These are phyloP conservation scores for Drosophila virilis DNA, from an alignment of 1,140 invertebrate genomes.

Conservation along the genomic window DNA sequence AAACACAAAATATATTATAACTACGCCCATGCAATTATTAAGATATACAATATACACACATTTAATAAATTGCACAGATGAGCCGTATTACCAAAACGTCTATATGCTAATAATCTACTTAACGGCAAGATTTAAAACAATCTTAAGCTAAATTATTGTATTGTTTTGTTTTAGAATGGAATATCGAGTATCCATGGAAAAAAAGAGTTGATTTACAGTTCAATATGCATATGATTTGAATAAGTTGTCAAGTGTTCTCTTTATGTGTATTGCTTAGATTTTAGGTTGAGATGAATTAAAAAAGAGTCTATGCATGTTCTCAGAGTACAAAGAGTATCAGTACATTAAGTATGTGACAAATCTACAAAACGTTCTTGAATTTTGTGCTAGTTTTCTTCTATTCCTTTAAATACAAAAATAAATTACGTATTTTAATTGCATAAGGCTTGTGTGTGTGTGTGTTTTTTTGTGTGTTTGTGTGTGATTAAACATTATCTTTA, in stretches of 20 bases:
- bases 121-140: slow-evolving; percentile 80
- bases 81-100: slow-evolving; percentile 46
- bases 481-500: slow-evolving; percentile 67
- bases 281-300: slow-evolving; percentile 41
- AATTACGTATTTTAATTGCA: slow-evolving; percentile 82
- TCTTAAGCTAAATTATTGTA: slow-evolving; percentile 70
- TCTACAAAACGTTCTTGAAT: slow-evolving; percentile 66
- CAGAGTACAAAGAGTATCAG: slow-evolving; percentile 25
- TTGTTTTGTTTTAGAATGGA: slow-evolving; percentile 53
- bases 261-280: slow-evolving; percentile 28
- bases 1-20: slow-evolving; percentile 44
- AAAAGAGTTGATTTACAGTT: slow-evolving; percentile 38
- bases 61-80: slow-evolving; percentile 57
- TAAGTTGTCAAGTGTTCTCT: slow-evolving; percentile 7
- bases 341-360: slow-evolving; percentile 41
- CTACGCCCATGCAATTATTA: slow-evolving; percentile 53
- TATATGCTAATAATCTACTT: slow-evolving; percentile 65
- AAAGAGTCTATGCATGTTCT: slow-evolving; percentile 47
- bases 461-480: slow-evolving; percentile 24
- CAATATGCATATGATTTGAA: slow-evolving; percentile 13
- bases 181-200: slow-evolving; percentile 32
- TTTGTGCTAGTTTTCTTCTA: slow-evolving; percentile 73
- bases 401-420: slow-evolving; percentile 78
- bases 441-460: slow-evolving; percentile 42
- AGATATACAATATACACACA: slow-evolving; percentile 53